Conservation (phyloP, 2,888 invertebrate species). For the Amiota communis region DNA sequence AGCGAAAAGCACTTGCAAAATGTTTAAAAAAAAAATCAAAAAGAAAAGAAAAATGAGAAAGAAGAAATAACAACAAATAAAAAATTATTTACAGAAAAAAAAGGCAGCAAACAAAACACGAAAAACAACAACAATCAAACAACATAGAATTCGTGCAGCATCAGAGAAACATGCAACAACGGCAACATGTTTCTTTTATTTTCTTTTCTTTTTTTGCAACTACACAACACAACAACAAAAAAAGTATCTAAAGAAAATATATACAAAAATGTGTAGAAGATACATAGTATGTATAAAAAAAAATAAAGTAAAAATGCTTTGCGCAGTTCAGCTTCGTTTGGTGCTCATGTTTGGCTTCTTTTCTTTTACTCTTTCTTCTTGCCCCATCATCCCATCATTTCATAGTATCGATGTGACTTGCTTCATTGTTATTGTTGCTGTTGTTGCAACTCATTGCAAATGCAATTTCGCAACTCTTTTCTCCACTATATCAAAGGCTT, state of each 20-base stretch:
- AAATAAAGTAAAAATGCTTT: conserved; percentile 44
- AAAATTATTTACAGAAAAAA: conserved; percentile 64
- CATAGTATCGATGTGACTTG: conserved; percentile 56
- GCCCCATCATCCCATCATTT: conserved; percentile 30
- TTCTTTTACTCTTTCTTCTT: conserved; percentile 20
- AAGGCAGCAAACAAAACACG: conserved; percentile 52
- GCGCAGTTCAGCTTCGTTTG: conserved; percentile 66
- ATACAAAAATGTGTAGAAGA: conserved; percentile 21
- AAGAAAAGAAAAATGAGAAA: conserved; percentile 46
- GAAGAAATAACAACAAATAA: conserved; percentile 53
- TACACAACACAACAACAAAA: conserved; percentile 21
- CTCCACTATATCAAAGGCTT: conserved; percentile 22
- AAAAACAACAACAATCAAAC: conserved; percentile 49
- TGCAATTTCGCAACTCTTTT: conserved; percentile 64
- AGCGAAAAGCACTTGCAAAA: conserved; percentile 68
- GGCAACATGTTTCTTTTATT: conserved; percentile 26
- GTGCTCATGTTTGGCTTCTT: conserved; percentile 59
- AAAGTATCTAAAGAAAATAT: conserved; percentile 25
- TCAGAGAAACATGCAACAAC: conserved; percentile 41
- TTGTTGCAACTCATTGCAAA: conserved; percentile 61
- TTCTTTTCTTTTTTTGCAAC: no score
- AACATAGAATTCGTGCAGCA: conserved; percentile 70
- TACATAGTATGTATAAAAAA: conserved; percentile 34
- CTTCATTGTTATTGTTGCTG: conserved; percentile 32
- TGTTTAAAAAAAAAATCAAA: conserved; percentile 37